Conservation (phyloP, 2,113 vertebrate species). For the Pogonocichla stellata region DNA sequence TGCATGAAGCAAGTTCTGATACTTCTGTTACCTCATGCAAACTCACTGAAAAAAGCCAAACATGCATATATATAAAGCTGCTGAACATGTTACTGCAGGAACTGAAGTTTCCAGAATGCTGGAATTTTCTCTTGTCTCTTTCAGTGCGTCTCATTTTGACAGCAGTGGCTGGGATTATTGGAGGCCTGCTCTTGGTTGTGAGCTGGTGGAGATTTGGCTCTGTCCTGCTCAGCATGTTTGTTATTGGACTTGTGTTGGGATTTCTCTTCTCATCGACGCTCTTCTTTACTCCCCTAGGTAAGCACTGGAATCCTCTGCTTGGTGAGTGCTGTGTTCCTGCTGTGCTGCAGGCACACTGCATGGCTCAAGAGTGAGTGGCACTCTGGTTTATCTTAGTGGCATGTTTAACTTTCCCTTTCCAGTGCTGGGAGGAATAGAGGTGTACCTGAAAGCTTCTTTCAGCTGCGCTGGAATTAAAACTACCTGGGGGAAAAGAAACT, state of each 20-base stretch:
- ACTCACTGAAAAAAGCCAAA: neutral
- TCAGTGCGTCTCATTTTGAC: conserved; percentile 84
- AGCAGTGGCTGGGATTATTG: conserved; percentile 75
- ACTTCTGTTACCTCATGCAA: neutral
- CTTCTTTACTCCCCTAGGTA: conserved; percentile 92
- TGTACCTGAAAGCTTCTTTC: neutral
- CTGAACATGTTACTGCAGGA: neutral
- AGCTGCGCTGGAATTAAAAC: neutral
- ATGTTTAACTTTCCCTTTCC: neutral
- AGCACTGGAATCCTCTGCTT: neutral
- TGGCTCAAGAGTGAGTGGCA: neutral
- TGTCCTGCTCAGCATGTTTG: conserved; percentile 78
- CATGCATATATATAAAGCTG: neutral
- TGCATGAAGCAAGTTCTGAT: neutral
- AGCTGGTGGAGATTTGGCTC: conserved; percentile 92
- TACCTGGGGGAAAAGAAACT: neutral
- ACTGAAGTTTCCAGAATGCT: neutral
- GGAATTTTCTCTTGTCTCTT: neutral
- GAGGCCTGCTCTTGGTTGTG: conserved; percentile 83
- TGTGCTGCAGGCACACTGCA: neutral
- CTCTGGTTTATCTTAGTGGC: neutral
- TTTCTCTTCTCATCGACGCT: conserved; percentile 78
- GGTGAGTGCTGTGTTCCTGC: neutral
- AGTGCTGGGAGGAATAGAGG: neutral
- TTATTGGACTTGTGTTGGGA: conserved; percentile 86